A percentile compares a stretch with the other conserved stretches of the same genome.
These are phyloP conservation scores for Tyrannus savana DNA, from an alignment of 2,113 vertebrate genomes.

Conservation along the genomic window DNA sequence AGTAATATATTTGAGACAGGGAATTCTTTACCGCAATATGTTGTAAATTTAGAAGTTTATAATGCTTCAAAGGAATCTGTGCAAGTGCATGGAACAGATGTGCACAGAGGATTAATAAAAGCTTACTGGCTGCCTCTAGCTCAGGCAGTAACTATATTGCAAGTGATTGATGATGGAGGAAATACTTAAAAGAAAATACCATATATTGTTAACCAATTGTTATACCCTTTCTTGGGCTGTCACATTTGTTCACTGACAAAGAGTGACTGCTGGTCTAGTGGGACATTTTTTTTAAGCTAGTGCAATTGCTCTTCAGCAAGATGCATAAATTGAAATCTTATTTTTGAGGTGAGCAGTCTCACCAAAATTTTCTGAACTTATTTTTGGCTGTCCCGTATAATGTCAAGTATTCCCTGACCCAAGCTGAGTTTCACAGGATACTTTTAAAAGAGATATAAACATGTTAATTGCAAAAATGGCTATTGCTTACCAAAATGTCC, in stretches of 20 bases:
- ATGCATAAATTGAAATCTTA: neutral
- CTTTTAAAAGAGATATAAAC: neutral
- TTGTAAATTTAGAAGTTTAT: neutral
- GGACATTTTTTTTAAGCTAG: neutral
- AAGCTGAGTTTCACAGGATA: neutral
- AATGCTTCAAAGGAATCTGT: neutral
- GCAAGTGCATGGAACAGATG: neutral
- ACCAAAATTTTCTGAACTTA: neutral
- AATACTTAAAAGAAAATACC: neutral
- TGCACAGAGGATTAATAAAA: neutral
- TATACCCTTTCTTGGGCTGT: neutral
- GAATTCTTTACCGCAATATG: neutral
- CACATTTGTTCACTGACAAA: neutral
- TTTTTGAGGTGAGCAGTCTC: neutral
- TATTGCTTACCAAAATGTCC: neutral
- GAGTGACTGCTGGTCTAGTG: neutral
- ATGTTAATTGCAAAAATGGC: neutral
- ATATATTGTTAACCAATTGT: neutral
- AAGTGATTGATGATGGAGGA: neutral
- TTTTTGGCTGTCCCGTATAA: neutral
- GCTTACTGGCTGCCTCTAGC: neutral
- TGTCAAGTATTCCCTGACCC: neutral
- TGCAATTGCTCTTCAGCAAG: neutral
- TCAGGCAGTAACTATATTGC: neutral
- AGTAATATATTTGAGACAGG: neutral